These are phyloP conservation scores for Conopomorpha cramerella DNA, from an alignment of 1,140 invertebrate genomes.

Conservation along the genomic window DNA sequence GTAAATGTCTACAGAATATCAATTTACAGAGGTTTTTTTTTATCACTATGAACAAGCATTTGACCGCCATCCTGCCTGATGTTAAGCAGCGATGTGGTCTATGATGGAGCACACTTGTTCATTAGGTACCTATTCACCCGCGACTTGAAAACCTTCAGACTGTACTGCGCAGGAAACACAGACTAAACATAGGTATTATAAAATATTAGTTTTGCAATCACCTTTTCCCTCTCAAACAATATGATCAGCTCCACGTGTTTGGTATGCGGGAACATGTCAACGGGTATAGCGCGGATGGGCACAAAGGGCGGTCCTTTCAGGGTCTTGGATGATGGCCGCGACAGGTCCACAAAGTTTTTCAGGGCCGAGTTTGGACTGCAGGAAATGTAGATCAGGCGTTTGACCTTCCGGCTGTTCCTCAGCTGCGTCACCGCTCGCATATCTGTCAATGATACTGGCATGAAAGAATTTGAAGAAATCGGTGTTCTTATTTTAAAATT, in stretches of 20 bases:
- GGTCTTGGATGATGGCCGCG: constrained; percentile 78
- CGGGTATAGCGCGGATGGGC: constrained; percentile 78
- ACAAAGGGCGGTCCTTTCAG: constrained; percentile 81
- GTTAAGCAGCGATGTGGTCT: no score
- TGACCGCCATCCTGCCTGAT: no score
- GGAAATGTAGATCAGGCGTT: constrained; percentile 86
- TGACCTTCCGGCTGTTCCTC: constrained; percentile 74
- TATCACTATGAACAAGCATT: no score
- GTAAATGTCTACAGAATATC: no score
- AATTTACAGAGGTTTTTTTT: no score
- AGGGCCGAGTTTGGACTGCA: constrained; percentile 86
- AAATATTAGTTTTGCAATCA: constrained; percentile 3
- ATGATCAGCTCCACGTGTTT: constrained; percentile 87
- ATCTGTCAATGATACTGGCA: no score
- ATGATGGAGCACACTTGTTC: no score
- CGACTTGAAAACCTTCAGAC: no score
- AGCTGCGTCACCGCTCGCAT: constrained; percentile 79
- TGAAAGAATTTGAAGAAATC: no score
- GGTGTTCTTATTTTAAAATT: no score
- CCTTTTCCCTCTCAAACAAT: constrained; percentile 71
- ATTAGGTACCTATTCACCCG: no score
- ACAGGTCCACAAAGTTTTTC: constrained; percentile 89
- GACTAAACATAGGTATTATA: background rate
- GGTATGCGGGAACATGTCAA: constrained; percentile 95
- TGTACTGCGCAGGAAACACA: background rate